Evolutionary conservation across 2,888 invertebrate genomes (phyloP).

Genomic region (Acanthosepion esculentum): DNA sequence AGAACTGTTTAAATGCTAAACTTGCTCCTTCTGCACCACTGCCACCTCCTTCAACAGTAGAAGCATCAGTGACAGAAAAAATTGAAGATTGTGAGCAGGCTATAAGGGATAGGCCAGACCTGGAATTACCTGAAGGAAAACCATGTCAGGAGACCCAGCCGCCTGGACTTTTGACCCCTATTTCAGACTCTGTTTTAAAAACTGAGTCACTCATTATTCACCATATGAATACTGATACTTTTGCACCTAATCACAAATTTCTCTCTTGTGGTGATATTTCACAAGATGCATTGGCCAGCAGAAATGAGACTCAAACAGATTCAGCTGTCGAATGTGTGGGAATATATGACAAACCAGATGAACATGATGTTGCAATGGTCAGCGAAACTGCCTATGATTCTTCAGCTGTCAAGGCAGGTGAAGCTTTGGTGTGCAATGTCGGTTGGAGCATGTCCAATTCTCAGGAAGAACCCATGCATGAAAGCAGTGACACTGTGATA

Average conservation of each 20-base stretch:
- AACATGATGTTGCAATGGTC: background rate
- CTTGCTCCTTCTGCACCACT: constrained; percentile 3
- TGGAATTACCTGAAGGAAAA: background rate
- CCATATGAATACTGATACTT: background rate
- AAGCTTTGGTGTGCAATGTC: background rate
- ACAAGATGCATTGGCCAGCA: background rate
- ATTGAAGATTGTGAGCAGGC: constrained; percentile 35
- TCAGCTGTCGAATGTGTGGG: constrained; percentile 37
- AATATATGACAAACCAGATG: constrained; percentile 25
- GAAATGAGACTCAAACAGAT: background rate
- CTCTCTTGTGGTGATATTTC: background rate
- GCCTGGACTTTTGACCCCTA: background rate
- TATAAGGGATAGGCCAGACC: background rate
- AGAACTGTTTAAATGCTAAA: constrained; percentile 46
- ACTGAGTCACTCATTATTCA: background rate
- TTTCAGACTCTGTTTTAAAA: background rate
- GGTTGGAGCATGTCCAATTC: constrained; percentile 34
- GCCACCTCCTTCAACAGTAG: background rate
- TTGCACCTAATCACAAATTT: background rate
- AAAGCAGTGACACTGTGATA: constrained; percentile 43
- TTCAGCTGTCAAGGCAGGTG: background rate
- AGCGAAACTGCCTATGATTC: background rate
- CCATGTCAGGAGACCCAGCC: constrained; percentile 45
- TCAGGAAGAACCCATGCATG: constrained; percentile 46
- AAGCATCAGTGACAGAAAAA: constrained; percentile 1